phyloP scores from a whole-genome alignment of 64 coral and sea anemone genomes.

The Montipora sp. region DNA sequence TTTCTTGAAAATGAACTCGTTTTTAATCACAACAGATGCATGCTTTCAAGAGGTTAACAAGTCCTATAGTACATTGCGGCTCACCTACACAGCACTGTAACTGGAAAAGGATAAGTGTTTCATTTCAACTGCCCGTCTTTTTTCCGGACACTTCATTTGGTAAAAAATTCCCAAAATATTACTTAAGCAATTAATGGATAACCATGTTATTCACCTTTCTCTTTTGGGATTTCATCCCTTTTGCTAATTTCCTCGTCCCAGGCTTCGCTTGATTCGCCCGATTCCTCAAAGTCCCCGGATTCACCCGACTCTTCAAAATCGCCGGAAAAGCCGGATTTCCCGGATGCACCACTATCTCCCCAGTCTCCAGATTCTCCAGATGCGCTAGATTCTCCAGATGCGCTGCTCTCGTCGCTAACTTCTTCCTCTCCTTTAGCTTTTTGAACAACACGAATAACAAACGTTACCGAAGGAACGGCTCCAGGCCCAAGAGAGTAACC shows the following conservation, averaged over 20 bases:
- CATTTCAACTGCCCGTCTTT: not conserved
- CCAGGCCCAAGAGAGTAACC: not conserved
- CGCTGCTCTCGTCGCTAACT: not conserved
- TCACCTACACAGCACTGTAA: no score
- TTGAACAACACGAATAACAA: not conserved
- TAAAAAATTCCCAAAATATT: not conserved
- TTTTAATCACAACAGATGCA: no score
- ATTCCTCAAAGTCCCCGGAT: conserved; percentile 40
- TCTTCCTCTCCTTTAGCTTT: not conserved
- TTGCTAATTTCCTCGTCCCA: conserved; percentile 34
- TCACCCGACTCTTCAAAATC: conserved; percentile 46
- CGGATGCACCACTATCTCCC: not conserved
- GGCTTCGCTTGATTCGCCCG: conserved; percentile 13
- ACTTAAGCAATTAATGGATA: no score
- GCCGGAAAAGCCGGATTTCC: not conserved
- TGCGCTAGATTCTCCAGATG: not conserved
- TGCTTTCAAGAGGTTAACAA: no score
- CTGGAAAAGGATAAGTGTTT: no score
- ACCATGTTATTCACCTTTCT: not conserved
- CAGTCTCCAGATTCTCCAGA: conserved; percentile 50
- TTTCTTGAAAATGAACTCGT: no score
- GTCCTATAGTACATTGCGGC: no score
- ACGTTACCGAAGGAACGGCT: not conserved
- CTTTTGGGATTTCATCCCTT: conserved; percentile 40
- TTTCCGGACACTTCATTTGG: not conserved